phyloP scores from a whole-genome alignment of 2,888 invertebrate species.

The Sinohyriopsis cumingii region DNA sequence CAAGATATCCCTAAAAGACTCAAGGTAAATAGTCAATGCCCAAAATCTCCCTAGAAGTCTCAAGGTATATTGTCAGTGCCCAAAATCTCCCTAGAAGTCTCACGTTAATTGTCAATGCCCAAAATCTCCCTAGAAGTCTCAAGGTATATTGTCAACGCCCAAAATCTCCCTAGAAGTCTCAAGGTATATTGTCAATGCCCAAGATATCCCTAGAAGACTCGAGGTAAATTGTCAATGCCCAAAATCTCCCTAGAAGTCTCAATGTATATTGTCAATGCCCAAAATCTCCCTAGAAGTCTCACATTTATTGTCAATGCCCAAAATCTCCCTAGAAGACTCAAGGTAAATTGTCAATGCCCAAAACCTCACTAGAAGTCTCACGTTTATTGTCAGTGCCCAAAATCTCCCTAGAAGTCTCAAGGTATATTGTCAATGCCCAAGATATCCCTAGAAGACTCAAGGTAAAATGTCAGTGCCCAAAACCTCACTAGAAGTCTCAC shows the following conservation, averaged over 20 bases:
- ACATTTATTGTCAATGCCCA: slow-evolving; percentile 48
- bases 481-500: slow-evolving; percentile 49
- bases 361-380: slow-evolving; percentile 50
- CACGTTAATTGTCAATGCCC: slow-evolving; percentile 47
- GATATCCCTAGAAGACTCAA: slow-evolving; percentile 50
- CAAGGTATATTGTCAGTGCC: slow-evolving; percentile 45
- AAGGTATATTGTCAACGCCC: slow-evolving; percentile 47
- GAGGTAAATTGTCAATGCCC: slow-evolving; percentile 47
- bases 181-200: slow-evolving; percentile 47
- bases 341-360: slow-evolving; percentile 49
- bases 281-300: slow-evolving; percentile 52
- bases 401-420: slow-evolving; percentile 50
- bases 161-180: slow-evolving; percentile 51
- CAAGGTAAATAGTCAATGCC: slow-evolving; percentile 47
- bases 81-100: slow-evolving; percentile 53
- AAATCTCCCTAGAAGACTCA: slow-evolving; percentile 50
- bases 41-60: slow-evolving; percentile 53
- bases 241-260: slow-evolving; percentile 51
- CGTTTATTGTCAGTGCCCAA: slow-evolving; percentile 49
- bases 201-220: slow-evolving; percentile 51
- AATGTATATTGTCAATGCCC: slow-evolving; percentile 47
- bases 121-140: slow-evolving; percentile 52
- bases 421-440: slow-evolving; percentile 49
- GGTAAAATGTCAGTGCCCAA: slow-evolving; percentile 52
- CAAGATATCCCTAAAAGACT: slow-evolving; percentile 52